Evolutionary conservation across 2,888 invertebrate genomes (phyloP), one percentile per base, ranked within the genome.

Genomic region (Drosophila kokeensis): DNA sequence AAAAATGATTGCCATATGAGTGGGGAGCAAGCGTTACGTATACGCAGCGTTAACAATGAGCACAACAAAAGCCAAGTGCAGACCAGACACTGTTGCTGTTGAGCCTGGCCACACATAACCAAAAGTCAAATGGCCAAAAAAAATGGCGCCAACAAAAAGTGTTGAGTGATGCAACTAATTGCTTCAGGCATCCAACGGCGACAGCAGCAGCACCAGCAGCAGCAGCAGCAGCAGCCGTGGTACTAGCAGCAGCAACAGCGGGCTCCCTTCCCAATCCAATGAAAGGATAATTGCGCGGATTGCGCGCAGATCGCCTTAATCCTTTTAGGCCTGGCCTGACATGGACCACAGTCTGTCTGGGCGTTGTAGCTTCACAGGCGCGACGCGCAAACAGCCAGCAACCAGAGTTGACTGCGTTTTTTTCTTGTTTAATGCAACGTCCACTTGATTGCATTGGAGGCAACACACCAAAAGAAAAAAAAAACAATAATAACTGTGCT

Each of bases 271-370:
- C 65, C 78, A 79, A 81, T 79, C 69, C 82, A 77, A 76, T 89
- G 86, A 89, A 87, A 84, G 90, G 90, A 89, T 89, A 90, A 89
- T 85, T 87, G 87, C 83, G 83, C 87, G 90, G 87, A 89, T 88
- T 88, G 90, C 90, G 79, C 90, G 81, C 90, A 90, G 90, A 89
- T 90, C 89, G 90, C 90, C 90, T 90, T 90, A 89, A 89, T 89
- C 89, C 90, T 86, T 89, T 89, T 89, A 89, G 87, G 83, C 83
- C 81, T 62, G 59, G 48, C 69, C 57, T 79, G 73, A 60, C 81
- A 73, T 50, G 76, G 64, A 59, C 63, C 27, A 27, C 70, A 45
- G 59, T 49, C 60, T 36, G 68, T 53, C 27, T 57, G 48, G 24
- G 73, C 48, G 48, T 60, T 66, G 73, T 79, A 68, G 65, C 69